Percentiles rank a stretch among this genome's conserved stretches.
Evolutionary conservation across 30 jellyfish, hydroid and myxozoan genomes (phyloP).

Genomic region (Catostylus mosaicus): DNA sequence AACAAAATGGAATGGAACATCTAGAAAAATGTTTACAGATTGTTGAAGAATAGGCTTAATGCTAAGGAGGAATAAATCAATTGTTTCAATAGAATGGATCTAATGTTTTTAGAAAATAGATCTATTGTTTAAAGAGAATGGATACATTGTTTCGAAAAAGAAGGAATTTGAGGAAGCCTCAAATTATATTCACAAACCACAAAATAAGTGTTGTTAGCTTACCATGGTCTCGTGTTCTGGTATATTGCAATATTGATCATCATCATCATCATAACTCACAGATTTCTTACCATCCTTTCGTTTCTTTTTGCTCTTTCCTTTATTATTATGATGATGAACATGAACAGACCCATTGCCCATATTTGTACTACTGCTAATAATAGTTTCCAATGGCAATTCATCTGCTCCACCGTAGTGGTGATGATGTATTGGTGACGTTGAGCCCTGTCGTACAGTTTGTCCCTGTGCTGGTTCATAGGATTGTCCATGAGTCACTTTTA

Average conservation of each 20-base stretch:
- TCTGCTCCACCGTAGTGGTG: constrained; percentile 32
- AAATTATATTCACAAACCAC: not conserved
- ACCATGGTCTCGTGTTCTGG: constrained; percentile 47
- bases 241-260: constrained; percentile 36
- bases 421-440: constrained; percentile 39
- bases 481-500: not conserved
- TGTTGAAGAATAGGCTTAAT: too few species aligned
- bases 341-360: constrained; percentile 15
- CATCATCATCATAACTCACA: constrained; percentile 3
- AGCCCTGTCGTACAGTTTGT: not conserved
- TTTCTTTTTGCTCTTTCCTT: not conserved
- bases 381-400: constrained; percentile 9
- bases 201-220: not conserved
- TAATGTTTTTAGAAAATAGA: too few species aligned
- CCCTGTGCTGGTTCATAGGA: not conserved
- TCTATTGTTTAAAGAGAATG: too few species aligned
- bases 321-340: constrained; percentile 10
- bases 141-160: too few species aligned
- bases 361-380: constrained; percentile 7
- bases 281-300: not conserved
- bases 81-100: too few species aligned
- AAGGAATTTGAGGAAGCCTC: not conserved
- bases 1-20: too few species aligned
- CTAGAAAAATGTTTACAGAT: too few species aligned
- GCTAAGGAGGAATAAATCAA: too few species aligned